Evolutionary conservation across 2,888 invertebrate genomes (phyloP).

Genomic region (Agrypnus murinus): DNA sequence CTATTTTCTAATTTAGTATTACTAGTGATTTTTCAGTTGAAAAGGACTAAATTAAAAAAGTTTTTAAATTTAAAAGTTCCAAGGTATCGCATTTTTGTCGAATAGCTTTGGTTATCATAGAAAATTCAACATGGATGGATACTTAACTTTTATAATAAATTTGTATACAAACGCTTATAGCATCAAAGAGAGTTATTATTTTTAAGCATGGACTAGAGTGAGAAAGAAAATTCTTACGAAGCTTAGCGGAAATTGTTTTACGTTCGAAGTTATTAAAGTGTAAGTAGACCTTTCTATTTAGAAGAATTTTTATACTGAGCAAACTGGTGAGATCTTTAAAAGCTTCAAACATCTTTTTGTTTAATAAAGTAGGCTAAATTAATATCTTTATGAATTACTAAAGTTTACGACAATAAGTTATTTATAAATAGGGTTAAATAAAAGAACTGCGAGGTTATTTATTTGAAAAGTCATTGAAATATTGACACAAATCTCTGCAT

Average conservation of each 20-base stretch:
- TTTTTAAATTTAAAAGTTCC: slow-evolving; percentile 26
- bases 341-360: no score
- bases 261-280: neutral
- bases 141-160: slow-evolving; percentile 19
- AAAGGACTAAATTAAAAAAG: slow-evolving; percentile 23
- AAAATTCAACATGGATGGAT: neutral
- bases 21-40: neutral
- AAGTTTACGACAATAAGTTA: no score
- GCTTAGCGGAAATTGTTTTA: slow-evolving; percentile 5
- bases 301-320: no score
- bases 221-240: neutral
- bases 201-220: neutral
- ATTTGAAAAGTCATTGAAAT: no score
- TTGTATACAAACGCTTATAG: neutral
- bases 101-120: slow-evolving; percentile 18
- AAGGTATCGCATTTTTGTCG: slow-evolving; percentile 7
- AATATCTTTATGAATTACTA: no score
- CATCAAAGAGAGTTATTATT: slow-evolving; percentile 1
- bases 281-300: neutral
- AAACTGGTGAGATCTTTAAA: no score
- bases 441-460: no score
- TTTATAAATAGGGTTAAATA: no score
- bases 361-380: no score
- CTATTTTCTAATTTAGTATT: neutral
- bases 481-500: no score